Base-by-base conservation (phyloP, 2,797 vertebrate species). In the Microchirus variegatus region DNA sequence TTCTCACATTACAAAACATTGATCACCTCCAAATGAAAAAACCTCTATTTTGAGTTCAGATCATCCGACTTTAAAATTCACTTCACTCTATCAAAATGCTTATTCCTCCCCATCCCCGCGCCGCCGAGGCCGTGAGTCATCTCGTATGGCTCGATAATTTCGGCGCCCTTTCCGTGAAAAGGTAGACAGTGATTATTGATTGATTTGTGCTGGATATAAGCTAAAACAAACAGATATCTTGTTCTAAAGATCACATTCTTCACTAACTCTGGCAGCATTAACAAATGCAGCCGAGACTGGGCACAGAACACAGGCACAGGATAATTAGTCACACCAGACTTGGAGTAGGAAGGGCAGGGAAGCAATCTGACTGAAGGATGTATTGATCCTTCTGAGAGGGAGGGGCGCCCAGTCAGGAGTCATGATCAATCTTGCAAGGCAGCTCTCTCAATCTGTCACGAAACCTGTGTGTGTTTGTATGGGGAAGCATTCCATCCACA, bases 261-360 rank as follows among this genome's bases (percentile, higher is more conserved):
- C 46, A 57, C 78, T 50, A 61, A 70, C 80, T 78, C 78, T 77
- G 62, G 22, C 61, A 18, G 82, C 82, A 80, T 90, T 89, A 85
- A 87, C 82, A 81, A 84, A 87, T 79, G 78, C 82, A 71, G 62
- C 89, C 58, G 80, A 84, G 81, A 71, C 84, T 59, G 63, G 67
- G 70, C 75, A 83, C 84, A 82, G 88, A 90, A 88, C 84, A 83
- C 55, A 87, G 81, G 79, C 82, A 81, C 75, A 67, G 78, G 81
- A 85, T 92, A 91, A 93, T 93, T 93, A 92, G 91, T 93, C 91
- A 93, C 83, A 87, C 66, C 79, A 85, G 78, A 78, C 82, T 75
- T 53, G 63, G 66, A 69, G 81, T 67, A 71, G 82, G 80, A 87
- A 87, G 83, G 87, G 82, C 81, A 85, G 82, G 80, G 84, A 89